These are phyloP conservation scores for Germaria angustata DNA, from an alignment of 2,888 invertebrate genomes.

Conservation along the genomic window DNA sequence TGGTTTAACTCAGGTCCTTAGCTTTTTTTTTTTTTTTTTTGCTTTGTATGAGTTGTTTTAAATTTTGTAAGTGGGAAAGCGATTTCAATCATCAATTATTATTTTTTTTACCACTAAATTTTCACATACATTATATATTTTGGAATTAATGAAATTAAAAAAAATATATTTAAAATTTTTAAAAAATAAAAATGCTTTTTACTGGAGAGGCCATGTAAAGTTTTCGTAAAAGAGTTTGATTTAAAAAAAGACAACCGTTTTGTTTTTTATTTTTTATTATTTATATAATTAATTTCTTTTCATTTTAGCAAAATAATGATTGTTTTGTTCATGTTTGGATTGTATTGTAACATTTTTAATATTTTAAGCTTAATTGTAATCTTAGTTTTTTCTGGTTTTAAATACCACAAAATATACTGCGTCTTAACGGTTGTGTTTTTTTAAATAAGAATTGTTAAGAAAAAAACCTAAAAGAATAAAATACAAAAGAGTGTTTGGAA, in stretches of 20 bases:
- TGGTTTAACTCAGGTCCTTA: no score
- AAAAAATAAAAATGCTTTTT: neutral
- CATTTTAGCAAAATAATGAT: constrained; percentile 54
- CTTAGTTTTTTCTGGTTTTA: neutral
- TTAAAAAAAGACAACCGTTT: constrained; percentile 54
- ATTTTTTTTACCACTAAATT: no score
- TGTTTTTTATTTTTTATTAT: constrained; percentile 30
- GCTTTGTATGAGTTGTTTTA: no score
- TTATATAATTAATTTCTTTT: constrained; percentile 13
- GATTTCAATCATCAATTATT: no score
- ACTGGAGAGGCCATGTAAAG: neutral
- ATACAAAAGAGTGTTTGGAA: neutral
- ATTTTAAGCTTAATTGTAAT: constrained; percentile 34
- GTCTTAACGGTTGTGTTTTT: constrained; percentile 52
- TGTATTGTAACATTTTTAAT: constrained; percentile 29
- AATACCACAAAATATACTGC: no score
- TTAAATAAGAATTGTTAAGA: neutral
- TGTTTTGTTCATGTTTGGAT: constrained; percentile 48
- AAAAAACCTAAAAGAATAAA: neutral
- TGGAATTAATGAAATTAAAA: no score
- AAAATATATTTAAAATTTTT: no score
- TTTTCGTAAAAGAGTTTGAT: neutral
- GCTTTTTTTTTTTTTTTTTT: no score
- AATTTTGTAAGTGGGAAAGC: no score
- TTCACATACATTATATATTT: no score